These are phyloP conservation scores for Eretmocerus hayati DNA, from an alignment of 2,888 invertebrate species.

Conservation along the genomic window DNA sequence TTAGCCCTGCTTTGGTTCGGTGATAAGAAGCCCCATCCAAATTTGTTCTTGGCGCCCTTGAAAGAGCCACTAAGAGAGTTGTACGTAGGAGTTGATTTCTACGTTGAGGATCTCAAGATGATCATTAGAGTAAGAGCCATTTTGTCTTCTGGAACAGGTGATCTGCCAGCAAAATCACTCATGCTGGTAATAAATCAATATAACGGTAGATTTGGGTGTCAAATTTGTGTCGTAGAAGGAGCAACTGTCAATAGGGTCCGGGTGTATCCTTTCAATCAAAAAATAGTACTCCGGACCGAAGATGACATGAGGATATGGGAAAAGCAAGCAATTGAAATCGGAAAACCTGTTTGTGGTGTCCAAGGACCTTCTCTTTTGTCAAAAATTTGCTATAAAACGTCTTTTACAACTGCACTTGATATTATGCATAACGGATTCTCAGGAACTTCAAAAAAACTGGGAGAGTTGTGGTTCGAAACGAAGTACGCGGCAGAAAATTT, in stretches of 20 bases:
- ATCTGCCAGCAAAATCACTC: conserved; percentile 18
- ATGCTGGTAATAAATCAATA: conserved; percentile 18
- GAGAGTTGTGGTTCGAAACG: background rate
- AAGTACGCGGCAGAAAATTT: background rate
- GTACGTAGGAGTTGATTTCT: conserved; percentile 1
- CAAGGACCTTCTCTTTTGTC: background rate
- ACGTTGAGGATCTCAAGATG: background rate
- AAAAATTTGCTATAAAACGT: background rate
- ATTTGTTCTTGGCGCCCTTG: conserved; percentile 1
- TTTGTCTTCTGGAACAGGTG: conserved; percentile 11
- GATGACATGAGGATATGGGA: background rate
- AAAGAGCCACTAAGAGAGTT: background rate
- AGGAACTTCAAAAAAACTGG: background rate
- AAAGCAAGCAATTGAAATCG: conserved; percentile 10
- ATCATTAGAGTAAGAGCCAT: background rate
- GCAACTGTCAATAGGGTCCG: background rate
- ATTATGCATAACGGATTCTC: background rate
- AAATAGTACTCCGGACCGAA: background rate
- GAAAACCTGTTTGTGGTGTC: conserved; percentile 1
- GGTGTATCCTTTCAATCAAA: background rate
- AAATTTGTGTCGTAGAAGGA: conserved; percentile 13
- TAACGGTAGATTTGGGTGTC: conserved; percentile 20
- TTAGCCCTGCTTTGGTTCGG: conserved; percentile 17
- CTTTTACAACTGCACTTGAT: background rate
- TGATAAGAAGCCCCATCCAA: conserved; percentile 5